Base-by-base conservation (phyloP, 2,797 vertebrate genomes). In the Halcyon chelicuti region DNA sequence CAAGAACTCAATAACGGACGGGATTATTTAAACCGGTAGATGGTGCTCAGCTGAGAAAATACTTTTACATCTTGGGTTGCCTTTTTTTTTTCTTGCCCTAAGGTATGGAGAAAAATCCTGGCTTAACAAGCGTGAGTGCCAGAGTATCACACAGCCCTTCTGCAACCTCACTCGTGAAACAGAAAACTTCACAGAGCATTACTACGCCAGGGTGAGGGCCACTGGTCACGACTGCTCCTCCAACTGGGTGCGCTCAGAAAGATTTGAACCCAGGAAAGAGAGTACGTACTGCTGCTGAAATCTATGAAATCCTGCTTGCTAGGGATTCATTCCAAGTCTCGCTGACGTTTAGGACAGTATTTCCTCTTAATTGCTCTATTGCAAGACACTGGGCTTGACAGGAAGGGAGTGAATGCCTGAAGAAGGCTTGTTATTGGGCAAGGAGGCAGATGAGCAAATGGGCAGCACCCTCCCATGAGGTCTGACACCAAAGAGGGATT, bases 151-250 rank as follows among this genome's bases (percentile, higher is more conserved):
- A 1, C 71, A 9, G 65, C 78, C n/a, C 8, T 98, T 81, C 94
- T 98, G 98, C 97, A 97, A 98, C 76, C 96, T 98, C 68, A 98
- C 97, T 1, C 1, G 1, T 9, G 98, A 98, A 79, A 98, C 97
- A 0, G 78, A 97, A 51, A 97, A 97, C 66, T 42, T 93, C 77
- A 68, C 4, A 0, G 97, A 98, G 62, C 42, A 49, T 7, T 98
- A 97, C 91, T 96, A 97, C 0, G 98, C 96, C 62, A 65, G 90
- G 44, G 98, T 98, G 63, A 96, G 80, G 3, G 98, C 98, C 11
- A 0, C 17, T 3, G 61, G 65, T n/a, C 11, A 22, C 1, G 75
- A 71, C 85, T 94, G 94, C 72, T 82, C 91, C 57, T 66, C 95
- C 6, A 2, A 39, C 23, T 98, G 98, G 98, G 73, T 80, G 46